These are phyloP conservation scores for Beroe forskalii DNA, from an alignment of 37 sponge, comb jelly and placozoan genomes.

Conservation along the genomic window DNA sequence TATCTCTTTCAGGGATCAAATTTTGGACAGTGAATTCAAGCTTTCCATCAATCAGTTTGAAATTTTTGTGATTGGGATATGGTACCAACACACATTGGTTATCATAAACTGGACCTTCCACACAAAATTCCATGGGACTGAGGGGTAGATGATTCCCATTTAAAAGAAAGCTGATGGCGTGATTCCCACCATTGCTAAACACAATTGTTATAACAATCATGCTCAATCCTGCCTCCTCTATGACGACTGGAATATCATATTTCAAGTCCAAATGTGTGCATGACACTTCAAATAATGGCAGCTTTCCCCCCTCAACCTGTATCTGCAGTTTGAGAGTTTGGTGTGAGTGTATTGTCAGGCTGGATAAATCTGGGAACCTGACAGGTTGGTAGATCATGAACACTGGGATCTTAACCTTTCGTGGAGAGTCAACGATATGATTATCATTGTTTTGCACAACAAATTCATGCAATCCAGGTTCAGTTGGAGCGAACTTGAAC, in stretches of 20 bases:
- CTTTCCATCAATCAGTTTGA: not conserved
- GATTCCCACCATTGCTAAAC: constrained; percentile 6
- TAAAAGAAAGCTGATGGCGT: not conserved
- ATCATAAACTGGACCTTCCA: constrained; percentile 5
- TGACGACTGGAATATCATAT: not conserved
- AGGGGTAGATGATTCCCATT: not conserved
- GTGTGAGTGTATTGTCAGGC: not conserved
- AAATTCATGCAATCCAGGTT: not conserved
- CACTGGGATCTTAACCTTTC: not conserved
- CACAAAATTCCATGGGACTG: constrained; percentile 27
- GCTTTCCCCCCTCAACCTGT: not conserved
- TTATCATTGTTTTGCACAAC: not conserved
- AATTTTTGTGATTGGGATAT: not conserved
- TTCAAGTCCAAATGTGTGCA: not conserved
- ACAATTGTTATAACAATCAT: not conserved
- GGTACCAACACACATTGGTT: not conserved
- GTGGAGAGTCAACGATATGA: not conserved
- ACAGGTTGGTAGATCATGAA: not conserved
- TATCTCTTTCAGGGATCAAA: not conserved
- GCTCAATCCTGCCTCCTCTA: not conserved
- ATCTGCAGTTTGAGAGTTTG: not conserved
- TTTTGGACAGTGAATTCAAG: not conserved
- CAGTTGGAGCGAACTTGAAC: not conserved
- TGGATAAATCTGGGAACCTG: not conserved
- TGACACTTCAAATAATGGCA: not conserved